Evolutionary conservation across 2,888 invertebrate species (phyloP), one percentile per base, ranked within the genome.

Genomic region (Caenorhabditis panamensis): DNA sequence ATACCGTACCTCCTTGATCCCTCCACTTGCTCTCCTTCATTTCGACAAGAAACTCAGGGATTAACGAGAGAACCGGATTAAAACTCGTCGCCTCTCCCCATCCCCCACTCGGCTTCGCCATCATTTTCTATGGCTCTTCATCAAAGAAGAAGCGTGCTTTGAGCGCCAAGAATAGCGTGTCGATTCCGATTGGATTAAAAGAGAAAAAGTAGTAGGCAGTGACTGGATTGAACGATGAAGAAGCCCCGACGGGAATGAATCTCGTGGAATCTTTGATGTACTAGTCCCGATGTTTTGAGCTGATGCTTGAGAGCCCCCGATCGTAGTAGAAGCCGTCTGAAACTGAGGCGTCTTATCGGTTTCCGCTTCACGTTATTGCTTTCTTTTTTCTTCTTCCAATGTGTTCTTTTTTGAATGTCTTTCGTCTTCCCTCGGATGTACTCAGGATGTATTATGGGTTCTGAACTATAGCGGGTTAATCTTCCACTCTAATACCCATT

Each of bases 261-360:
- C 67, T 67, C 67, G 67, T 67, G 67, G 68, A 68, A 68, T 68
- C 68, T 68, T 68, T 68, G 68, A 68, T 68, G 68, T 22, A 13
- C 28, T 58, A 22, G 22, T 49, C 26, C 62, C 44, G 18, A 28
- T 51, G 18, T 51, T 51, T 28, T 62, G 62, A 16, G 41, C 16
- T 44, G 31, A 31, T 31, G 31, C n/a, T n/a, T n/a, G n/a, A n/a
- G n/a, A n/a, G n/a, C n/a, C n/a, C n/a, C 44, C 24, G 4, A 22
- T 18, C 37, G 11, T 20, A 13, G n/a, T 9, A 18, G 18, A 22
- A 36, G 20, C 13, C 4, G 22, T 13, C 31, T 28, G 18, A 2
- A 59, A 44, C 16, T 31, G 44, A 41, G 13, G 13, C 41, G 6
- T n/a, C n/a, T n/a, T n/a, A n/a, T n/a, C n/a, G n/a, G n/a, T n/a